phyloP scores from a whole-genome alignment of 2,888 invertebrate genomes.

The Apotomis capreana region DNA sequence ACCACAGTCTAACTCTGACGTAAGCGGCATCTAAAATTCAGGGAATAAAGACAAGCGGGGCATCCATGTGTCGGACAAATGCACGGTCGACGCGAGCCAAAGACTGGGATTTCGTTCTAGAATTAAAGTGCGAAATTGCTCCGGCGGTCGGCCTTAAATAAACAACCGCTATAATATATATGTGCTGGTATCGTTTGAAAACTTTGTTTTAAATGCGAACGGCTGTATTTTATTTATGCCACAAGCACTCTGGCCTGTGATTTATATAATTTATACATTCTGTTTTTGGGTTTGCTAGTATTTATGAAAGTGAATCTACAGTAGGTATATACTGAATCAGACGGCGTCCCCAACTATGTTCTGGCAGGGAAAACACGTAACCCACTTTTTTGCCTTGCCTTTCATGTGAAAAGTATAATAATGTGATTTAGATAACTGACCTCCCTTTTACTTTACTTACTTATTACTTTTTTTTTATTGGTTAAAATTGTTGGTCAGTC shows the following conservation, averaged over 20 bases:
- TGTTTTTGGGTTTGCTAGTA: no score
- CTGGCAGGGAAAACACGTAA: no score
- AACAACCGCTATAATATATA: constrained; percentile 55
- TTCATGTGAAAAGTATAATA: no score
- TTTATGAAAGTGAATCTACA: no score
- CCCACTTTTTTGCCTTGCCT: no score
- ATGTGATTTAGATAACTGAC: no score
- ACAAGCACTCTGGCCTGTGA: neutral
- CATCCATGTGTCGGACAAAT: constrained; percentile 63
- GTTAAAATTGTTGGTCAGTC: no score
- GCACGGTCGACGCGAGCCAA: constrained; percentile 59
- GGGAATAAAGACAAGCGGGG: constrained; percentile 65
- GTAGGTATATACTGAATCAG: no score
- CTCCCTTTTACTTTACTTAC: no score
- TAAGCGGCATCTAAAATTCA: constrained; percentile 70
- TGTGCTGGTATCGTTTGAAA: constrained; percentile 43
- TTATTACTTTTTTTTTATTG: no score
- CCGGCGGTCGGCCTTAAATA: constrained; percentile 57
- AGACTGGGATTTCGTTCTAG: constrained; percentile 55
- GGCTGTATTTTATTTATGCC: constrained; percentile 21
- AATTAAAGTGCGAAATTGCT: constrained; percentile 63
- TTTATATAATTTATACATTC: constrained; percentile 4
- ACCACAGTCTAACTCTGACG: constrained; percentile 66
- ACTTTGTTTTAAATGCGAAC: constrained; percentile 56
- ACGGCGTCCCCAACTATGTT: no score